Percentiles rank a stretch among this genome's conserved stretches.
Evolutionary conservation across 2,797 vertebrate species (phyloP).

Genomic region (Ctenopoma multispine): DNA sequence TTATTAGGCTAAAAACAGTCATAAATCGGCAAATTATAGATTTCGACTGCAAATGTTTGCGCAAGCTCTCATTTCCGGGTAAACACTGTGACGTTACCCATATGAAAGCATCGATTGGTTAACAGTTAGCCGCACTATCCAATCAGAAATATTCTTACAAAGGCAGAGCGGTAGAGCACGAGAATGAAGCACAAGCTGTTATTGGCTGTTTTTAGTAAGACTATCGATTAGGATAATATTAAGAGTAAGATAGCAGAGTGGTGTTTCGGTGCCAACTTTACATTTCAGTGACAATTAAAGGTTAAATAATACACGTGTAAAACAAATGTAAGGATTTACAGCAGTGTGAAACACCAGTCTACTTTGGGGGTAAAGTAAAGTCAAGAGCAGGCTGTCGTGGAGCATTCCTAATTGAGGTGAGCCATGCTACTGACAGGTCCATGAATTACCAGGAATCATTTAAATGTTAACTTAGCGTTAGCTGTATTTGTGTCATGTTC

Average conservation of each 20-base stretch:
- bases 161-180: not conserved
- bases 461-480: slow-evolving; percentile 74
- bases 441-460: slow-evolving; percentile 79
- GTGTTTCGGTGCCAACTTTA: not conserved
- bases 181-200: not conserved
- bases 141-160: slow-evolving; percentile 47
- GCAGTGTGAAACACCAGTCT: not conserved
- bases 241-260: not conserved
- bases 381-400: slow-evolving; percentile 45
- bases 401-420: slow-evolving; percentile 75
- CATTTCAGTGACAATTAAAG: not conserved
- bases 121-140: slow-evolving; percentile 11
- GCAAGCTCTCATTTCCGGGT: slow-evolving; percentile 68
- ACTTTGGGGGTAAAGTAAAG: slow-evolving; percentile 25
- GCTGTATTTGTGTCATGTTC: slow-evolving; percentile 79
- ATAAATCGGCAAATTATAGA: not conserved
- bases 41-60: not conserved
- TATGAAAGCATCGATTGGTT: slow-evolving; percentile 58
- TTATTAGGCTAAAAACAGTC: not conserved
- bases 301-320: not conserved
- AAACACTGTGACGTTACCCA: slow-evolving; percentile 67
- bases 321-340: not conserved
- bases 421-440: slow-evolving; percentile 65
- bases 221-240: not conserved
- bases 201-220: slow-evolving; percentile 26